phyloP scores from a whole-genome alignment of 2,113 vertebrate species.

The Suncus etruscus region DNA sequence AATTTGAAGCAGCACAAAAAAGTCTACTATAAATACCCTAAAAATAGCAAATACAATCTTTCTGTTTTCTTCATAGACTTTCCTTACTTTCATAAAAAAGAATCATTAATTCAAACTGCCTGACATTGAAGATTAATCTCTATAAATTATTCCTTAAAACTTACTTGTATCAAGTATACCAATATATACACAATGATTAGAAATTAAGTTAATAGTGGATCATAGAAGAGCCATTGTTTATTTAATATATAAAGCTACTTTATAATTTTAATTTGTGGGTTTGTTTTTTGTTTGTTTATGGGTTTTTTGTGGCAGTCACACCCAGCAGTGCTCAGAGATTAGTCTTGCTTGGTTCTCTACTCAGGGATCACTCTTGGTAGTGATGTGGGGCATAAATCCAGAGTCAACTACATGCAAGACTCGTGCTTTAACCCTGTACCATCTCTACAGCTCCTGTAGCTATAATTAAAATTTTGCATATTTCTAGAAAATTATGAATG shows the following conservation, averaged over 20 bases:
- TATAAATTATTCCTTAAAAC: constrained; percentile 22
- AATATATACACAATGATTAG: not conserved
- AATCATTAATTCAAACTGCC: not conserved
- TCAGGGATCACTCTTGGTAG: too few species aligned
- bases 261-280: not conserved
- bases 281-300: too few species aligned
- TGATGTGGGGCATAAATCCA: too few species aligned
- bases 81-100: not conserved
- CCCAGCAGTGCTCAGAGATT: too few species aligned
- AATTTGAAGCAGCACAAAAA: not conserved
- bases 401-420: too few species aligned
- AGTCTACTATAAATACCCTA: not conserved
- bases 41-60: not conserved
- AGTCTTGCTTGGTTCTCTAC: too few species aligned
- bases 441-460: too few species aligned
- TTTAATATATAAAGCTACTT: not conserved
- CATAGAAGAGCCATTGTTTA: not conserved
- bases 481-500: constrained; percentile 16
- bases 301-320: too few species aligned
- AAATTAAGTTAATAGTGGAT: not conserved
- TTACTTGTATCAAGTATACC: not conserved
- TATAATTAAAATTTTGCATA: constrained; percentile 26
- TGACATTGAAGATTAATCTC: not conserved
- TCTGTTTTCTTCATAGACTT: not conserved
- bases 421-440: too few species aligned